phyloP scores from a whole-genome alignment of 1,140 invertebrate genomes.

The Elysia chlorotica region DNA sequence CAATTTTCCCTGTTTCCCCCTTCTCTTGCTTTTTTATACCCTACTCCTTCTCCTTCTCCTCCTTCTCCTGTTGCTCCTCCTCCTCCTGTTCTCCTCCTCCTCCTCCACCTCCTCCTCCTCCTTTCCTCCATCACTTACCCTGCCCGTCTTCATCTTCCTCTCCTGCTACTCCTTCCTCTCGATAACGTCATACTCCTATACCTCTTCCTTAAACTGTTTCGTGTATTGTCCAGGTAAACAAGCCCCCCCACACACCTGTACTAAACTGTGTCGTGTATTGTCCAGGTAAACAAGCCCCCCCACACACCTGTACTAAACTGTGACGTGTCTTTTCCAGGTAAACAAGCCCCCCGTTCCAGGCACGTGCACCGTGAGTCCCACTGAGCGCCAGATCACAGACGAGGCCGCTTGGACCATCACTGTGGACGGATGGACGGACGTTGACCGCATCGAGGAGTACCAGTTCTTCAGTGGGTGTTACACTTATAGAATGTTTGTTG shows the following conservation, averaged over 20 bases:
- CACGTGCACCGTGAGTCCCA: constrained; percentile 40
- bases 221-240: constrained; percentile 27
- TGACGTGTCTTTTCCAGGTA: constrained; percentile 24
- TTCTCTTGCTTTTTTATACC: neutral
- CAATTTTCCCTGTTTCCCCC: neutral
- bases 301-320: neutral
- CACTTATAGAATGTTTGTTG: no score
- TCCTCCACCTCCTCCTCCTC: neutral
- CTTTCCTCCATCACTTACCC: neutral
- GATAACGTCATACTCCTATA: neutral
- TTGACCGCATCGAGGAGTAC: constrained; percentile 40
- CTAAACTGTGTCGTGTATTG: constrained; percentile 24
- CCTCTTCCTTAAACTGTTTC: constrained; percentile 6
- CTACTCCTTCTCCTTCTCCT: neutral
- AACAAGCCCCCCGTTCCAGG: constrained; percentile 43
- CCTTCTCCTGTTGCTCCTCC: constrained; percentile 1
- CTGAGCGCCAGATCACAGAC: constrained; percentile 23
- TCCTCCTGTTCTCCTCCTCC: neutral
- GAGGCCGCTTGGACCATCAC: constrained; percentile 30
- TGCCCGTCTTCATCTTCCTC: neutral
- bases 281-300: no score
- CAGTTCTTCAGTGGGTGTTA: constrained; percentile 41
- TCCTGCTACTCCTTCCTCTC: neutral
- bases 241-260: neutral
- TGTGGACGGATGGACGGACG: constrained; percentile 41